phyloP scores from a whole-genome alignment of 2,113 vertebrate species.

The Lanius collurio region DNA sequence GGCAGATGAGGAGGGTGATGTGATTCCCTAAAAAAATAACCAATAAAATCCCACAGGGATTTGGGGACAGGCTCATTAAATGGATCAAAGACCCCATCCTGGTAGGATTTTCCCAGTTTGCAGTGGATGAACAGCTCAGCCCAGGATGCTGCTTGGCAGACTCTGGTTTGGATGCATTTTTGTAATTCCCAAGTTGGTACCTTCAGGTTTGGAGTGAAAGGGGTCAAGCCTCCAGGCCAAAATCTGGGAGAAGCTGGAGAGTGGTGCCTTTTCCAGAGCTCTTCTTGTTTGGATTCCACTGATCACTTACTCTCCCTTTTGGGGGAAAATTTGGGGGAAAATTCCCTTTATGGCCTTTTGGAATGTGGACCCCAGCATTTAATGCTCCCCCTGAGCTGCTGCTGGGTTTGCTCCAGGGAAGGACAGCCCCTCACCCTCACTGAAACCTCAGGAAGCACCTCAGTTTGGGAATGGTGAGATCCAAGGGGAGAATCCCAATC shows the following conservation, averaged over 20 bases:
- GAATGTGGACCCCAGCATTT: background rate
- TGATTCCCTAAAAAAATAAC: fast-evolving
- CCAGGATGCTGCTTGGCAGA: background rate
- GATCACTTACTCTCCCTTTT: background rate
- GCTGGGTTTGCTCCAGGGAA: background rate
- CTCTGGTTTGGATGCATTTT: background rate
- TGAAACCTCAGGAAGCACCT: background rate
- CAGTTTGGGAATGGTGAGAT: background rate
- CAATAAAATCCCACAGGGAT: background rate
- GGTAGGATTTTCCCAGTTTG: background rate
- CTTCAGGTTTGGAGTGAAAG: background rate
- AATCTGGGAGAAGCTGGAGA: background rate
- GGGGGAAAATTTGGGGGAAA: too few relatives aligned
- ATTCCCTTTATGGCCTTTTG: background rate
- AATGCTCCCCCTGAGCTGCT: background rate
- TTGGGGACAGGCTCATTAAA: background rate
- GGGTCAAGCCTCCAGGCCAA: background rate
- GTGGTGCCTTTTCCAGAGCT: background rate
- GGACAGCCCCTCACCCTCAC: background rate
- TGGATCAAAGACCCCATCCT: background rate
- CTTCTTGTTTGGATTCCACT: background rate
- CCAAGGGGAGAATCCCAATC: background rate
- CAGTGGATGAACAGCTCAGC: background rate
- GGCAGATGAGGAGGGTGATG: background rate
- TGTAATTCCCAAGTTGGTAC: background rate